These are phyloP conservation scores for Nanorana parkeri DNA, from an alignment of 2,113 vertebrate genomes.

Conservation along the genomic window DNA sequence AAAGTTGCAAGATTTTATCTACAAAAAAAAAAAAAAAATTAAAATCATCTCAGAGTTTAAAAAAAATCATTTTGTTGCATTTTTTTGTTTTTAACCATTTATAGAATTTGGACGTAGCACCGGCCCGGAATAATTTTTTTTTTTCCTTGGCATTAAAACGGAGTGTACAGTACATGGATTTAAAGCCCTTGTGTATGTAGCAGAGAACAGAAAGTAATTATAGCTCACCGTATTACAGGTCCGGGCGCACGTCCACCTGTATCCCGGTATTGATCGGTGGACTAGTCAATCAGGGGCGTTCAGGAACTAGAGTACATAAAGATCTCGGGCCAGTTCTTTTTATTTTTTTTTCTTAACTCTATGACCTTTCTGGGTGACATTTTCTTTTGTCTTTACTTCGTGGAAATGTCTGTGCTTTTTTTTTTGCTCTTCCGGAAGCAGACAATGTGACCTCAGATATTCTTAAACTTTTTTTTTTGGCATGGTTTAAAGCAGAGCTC, in stretches of 20 bases:
- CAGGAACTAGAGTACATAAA: not conserved
- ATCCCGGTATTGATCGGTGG: constrained; percentile 23
- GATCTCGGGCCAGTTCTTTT: not conserved
- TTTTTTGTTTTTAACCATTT: not conserved
- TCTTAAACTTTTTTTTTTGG: not conserved
- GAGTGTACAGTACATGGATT: not conserved
- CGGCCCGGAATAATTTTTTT: not conserved
- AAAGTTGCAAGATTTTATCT: not conserved
- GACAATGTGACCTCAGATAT: not conserved
- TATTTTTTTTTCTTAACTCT: not conserved
- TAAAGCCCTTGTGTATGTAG: not conserved
- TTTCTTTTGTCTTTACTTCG: not conserved
- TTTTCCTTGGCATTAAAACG: not conserved
- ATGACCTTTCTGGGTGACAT: constrained; percentile 20
- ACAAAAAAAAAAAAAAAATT: not conserved
- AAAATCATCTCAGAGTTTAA: not conserved
- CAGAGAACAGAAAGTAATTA: constrained; percentile 19
- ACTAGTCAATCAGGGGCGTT: not conserved
- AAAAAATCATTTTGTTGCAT: not conserved
- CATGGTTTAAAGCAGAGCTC: too few relatives aligned
- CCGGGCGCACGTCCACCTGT: not conserved
- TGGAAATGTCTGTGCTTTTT: not conserved
- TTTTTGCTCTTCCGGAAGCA: not conserved
- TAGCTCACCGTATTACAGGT: constrained; percentile 10
- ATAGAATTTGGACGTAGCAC: not conserved